These are phyloP conservation scores for Drosophila multiciliata DNA, from an alignment of 2,888 invertebrate species.

Conservation along the genomic window DNA sequence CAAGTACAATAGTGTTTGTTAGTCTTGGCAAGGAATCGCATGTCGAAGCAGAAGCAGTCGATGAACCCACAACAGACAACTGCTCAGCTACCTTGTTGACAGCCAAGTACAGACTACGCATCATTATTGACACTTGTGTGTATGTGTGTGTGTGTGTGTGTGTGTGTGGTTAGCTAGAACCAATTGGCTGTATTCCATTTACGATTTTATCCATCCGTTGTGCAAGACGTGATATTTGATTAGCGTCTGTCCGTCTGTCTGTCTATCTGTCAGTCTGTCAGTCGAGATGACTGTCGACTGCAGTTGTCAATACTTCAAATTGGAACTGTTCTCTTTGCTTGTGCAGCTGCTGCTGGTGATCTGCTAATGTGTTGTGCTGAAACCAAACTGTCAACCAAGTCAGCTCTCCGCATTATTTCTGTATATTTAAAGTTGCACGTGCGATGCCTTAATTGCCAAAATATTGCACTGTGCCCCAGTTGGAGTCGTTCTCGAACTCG, in stretches of 20 bases:
- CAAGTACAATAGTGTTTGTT: not conserved
- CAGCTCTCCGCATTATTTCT: conserved; percentile 17
- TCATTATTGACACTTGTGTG: not conserved
- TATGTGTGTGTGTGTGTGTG: not conserved
- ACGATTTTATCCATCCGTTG: conserved; percentile 22
- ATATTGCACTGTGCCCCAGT: conserved; percentile 9
- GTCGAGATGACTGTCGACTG: conserved; percentile 24
- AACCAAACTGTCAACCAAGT: conserved; percentile 26
- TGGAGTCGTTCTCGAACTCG: not conserved
- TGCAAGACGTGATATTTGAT: conserved; percentile 64
- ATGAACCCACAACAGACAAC: not conserved
- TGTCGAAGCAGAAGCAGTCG: not conserved
- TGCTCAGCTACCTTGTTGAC: not conserved
- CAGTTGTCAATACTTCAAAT: conserved; percentile 39
- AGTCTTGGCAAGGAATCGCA: not conserved
- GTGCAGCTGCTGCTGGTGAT: conserved; percentile 16
- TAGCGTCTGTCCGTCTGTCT: conserved; percentile 52
- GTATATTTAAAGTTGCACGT: conserved; percentile 21
- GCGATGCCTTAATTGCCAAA: conserved; percentile 47
- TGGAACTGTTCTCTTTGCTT: conserved; percentile 1
- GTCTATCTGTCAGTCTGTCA: conserved; percentile 52
- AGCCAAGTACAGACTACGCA: not conserved
- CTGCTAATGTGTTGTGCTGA: conserved; percentile 47
- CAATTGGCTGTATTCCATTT: conserved; percentile 26
- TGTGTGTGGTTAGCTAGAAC: conserved; percentile 7